These are phyloP conservation scores for Anguilla obscura DNA, from an alignment of 2,797 vertebrate species.

Conservation along the genomic window DNA sequence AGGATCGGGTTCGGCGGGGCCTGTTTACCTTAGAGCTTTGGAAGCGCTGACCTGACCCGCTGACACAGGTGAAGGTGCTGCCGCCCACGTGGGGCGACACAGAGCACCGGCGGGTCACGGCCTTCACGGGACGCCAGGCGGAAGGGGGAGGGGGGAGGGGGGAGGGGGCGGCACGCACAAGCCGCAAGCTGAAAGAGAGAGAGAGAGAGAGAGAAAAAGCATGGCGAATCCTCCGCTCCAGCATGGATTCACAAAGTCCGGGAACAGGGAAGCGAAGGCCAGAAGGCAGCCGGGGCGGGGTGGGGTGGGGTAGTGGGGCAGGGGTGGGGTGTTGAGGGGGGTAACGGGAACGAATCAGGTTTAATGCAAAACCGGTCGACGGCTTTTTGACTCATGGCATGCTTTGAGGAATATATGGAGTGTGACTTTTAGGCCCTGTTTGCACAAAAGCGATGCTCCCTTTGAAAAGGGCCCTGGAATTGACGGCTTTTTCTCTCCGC, in stretches of 20 bases:
- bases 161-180: slow-evolving; percentile 66
- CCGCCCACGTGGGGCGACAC: slow-evolving; percentile 65
- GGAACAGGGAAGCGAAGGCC: slow-evolving; percentile 65
- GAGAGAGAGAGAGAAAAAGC: slow-evolving; percentile 27
- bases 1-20: slow-evolving; percentile 69
- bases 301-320: slow-evolving; percentile 44
- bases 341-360: slow-evolving; percentile 64
- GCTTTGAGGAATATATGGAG: slow-evolving; percentile 72
- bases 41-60: slow-evolving; percentile 72
- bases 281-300: slow-evolving; percentile 40
- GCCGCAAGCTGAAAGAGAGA: slow-evolving; percentile 57
- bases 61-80: slow-evolving; percentile 75
- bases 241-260: slow-evolving; percentile 61
- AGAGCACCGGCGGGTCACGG: slow-evolving; percentile 75
- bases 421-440: slow-evolving; percentile 71
- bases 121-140: slow-evolving; percentile 68
- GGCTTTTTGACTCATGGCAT: slow-evolving; percentile 69
- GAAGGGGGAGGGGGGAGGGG: slow-evolving; percentile 50
- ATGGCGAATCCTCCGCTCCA: slow-evolving; percentile 26
- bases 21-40: slow-evolving; percentile 79
- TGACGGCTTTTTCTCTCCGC: slow-evolving; percentile 75
- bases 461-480: slow-evolving; percentile 72
- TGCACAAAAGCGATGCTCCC: slow-evolving; percentile 70
- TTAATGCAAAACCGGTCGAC: slow-evolving; percentile 70
- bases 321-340: slow-evolving; percentile 27